A percentile compares a stretch with the other conserved stretches of the same genome.
Conservation (phyloP, 2,888 invertebrate genomes). For the Lucinisca nassula region DNA sequence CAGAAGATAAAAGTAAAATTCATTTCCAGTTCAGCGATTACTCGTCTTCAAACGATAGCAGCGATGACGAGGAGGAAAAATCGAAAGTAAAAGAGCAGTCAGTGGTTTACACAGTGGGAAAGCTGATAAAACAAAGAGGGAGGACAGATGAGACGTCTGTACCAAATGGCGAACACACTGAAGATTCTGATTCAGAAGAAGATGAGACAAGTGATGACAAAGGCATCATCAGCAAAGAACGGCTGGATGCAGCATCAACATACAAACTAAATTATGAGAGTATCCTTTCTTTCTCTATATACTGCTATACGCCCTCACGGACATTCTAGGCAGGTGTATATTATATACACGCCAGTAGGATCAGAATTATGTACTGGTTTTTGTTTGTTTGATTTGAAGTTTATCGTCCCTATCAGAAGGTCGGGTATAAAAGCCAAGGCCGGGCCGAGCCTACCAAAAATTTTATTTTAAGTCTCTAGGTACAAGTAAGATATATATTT, state of each 20-base stretch:
- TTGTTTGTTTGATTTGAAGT: no score
- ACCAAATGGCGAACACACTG: neutral
- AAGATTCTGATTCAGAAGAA: conserved; percentile 20
- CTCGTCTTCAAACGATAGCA: conserved; percentile 65
- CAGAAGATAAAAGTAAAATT: conserved; percentile 74
- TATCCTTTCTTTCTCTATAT: conserved; percentile 79
- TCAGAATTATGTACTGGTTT: no score
- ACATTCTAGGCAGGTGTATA: no score
- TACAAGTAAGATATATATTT: no score
- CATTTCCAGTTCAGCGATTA: conserved; percentile 73
- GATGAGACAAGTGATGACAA: conserved; percentile 24
- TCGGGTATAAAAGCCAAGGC: no score
- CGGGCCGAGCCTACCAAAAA: no score
- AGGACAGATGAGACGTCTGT: neutral
- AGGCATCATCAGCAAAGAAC: conserved; percentile 40
- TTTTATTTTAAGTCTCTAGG: no score
- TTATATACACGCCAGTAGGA: no score
- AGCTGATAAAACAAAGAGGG: conserved; percentile 41
- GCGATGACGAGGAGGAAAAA: conserved; percentile 60
- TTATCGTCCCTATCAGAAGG: no score
- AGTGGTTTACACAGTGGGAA: conserved; percentile 18
- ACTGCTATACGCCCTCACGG: no score
- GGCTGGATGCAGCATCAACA: conserved; percentile 56
- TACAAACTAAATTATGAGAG: conserved; percentile 79
- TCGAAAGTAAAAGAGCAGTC: conserved; percentile 66